phyloP scores from a whole-genome alignment of 2,113 vertebrate species.

The Thinocorus orbignyianus region DNA sequence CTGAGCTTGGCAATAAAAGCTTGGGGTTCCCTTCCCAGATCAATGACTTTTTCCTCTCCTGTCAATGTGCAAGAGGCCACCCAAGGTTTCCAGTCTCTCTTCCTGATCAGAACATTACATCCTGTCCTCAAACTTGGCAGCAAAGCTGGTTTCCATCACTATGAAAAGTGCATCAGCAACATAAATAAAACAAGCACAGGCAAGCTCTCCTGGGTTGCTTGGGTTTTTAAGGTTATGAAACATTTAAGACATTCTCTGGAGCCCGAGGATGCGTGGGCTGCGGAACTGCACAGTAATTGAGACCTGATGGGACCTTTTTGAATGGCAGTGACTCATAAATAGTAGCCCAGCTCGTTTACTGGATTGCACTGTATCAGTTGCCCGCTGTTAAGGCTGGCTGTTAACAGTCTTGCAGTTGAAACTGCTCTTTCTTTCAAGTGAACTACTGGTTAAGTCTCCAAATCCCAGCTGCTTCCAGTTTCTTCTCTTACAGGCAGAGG shows the following conservation, averaged over 20 bases:
- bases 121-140: background rate
- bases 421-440: background rate
- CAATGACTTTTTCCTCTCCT: background rate
- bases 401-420: background rate
- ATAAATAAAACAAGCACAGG: background rate
- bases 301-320: background rate
- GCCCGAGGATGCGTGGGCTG: accelerated
- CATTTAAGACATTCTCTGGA: background rate
- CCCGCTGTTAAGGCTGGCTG: background rate
- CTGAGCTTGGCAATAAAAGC: background rate
- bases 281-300: background rate
- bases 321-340: background rate
- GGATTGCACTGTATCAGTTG: background rate
- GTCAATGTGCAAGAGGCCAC: background rate
- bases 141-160: background rate
- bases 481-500: background rate
- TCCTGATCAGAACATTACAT: background rate
- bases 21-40: background rate
- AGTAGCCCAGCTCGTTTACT: background rate
- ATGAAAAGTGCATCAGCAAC: background rate
- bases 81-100: background rate
- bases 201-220: background rate
- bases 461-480: background rate
- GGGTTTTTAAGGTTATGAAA: background rate
- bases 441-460: background rate